Conservation (phyloP, 2,797 vertebrate genomes). For the Salmo trutta region DNA sequence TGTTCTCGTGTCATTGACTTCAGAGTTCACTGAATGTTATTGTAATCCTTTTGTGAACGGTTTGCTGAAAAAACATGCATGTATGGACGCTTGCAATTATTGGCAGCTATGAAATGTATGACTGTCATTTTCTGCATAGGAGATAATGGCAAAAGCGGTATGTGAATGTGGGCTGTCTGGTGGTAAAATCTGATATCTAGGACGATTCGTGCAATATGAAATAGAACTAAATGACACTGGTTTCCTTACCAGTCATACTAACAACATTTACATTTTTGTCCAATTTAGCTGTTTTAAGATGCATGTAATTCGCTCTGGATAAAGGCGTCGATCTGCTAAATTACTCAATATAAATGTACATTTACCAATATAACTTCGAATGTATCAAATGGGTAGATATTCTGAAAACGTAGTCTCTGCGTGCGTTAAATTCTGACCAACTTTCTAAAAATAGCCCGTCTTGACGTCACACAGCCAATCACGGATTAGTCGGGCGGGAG, state of each 20-base stretch:
- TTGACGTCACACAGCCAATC: conserved; percentile 76
- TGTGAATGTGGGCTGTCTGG: not conserved
- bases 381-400: conserved; percentile 30
- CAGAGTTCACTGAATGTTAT: not conserved
- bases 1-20: not conserved
- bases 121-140: not conserved
- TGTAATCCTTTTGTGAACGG: not conserved
- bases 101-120: not conserved
- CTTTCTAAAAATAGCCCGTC: conserved; percentile 77
- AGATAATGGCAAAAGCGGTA: not conserved
- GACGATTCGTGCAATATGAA: not conserved
- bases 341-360: not conserved
- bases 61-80: too few species aligned
- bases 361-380: not conserved
- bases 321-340: not conserved
- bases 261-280: too few species aligned
- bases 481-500: conserved; percentile 58
- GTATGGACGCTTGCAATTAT: not conserved
- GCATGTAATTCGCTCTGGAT: too few species aligned
- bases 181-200: not conserved
- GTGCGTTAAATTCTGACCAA: conserved; percentile 71
- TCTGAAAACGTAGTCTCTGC: conserved; percentile 52
- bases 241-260: too few species aligned
- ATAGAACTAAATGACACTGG: not conserved
- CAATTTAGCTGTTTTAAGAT: too few species aligned